These are phyloP conservation scores for Cyrtorhinus lividipennis DNA, from an alignment of 1,140 invertebrate genomes.

Conservation along the genomic window DNA sequence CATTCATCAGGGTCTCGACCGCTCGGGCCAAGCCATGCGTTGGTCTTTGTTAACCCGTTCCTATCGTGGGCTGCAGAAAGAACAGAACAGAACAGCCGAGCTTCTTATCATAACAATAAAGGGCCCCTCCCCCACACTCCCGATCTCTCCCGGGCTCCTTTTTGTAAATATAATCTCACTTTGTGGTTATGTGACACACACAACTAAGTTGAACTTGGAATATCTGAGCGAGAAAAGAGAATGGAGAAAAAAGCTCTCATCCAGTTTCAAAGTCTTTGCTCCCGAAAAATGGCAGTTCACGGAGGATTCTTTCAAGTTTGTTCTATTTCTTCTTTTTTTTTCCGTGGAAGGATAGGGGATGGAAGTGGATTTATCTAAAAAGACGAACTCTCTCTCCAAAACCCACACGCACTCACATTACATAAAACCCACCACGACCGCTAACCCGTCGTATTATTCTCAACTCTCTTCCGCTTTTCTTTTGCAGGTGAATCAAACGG, in stretches of 20 bases:
- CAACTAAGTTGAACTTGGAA: conserved; percentile 4
- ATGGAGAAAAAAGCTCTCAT: not conserved
- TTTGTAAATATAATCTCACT: conserved; percentile 2
- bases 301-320: not conserved
- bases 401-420: too few relatives aligned
- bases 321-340: not conserved
- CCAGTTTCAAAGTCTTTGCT: not conserved
- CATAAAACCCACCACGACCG: too few relatives aligned
- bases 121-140: not conserved
- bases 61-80: not conserved
- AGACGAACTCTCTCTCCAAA: too few relatives aligned
- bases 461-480: too few relatives aligned
- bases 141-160: too few relatives aligned
- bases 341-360: not conserved
- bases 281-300: not conserved
- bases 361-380: too few relatives aligned
- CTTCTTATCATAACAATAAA: conserved; percentile 9
- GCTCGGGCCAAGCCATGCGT: conserved; percentile 1
- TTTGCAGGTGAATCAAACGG: too few relatives aligned
- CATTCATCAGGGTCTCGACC: conserved; percentile 6
- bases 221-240: not conserved
- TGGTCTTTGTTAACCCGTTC: conserved; percentile 7
- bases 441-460: too few relatives aligned
- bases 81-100: not conserved
- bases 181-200: conserved; percentile 3